Base-by-base conservation (phyloP, 35 echinoderm and acorn worm genomes). In the Apostichopus parvimensis region DNA sequence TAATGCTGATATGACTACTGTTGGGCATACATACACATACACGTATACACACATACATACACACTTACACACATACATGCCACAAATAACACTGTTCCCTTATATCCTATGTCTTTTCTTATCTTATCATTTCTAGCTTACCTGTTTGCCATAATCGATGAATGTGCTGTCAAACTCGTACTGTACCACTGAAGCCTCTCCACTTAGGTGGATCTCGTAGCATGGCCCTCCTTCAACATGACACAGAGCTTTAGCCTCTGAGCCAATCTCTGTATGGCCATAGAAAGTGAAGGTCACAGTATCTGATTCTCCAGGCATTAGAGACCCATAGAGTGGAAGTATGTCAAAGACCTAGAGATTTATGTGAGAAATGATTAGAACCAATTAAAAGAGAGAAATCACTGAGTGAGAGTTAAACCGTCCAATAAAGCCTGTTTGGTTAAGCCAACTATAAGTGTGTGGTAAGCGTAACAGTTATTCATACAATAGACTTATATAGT, bases 251-350 rank as follows among this genome's bases (percentile, higher is more conserved):
- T 95, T 99, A 76, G 97, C 95, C 79, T 98, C 93, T 56, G 93
- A 93, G 1, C 97, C 97, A 58, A 99, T 99, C 56, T 99, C 97
- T 53, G 97, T 82, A 56, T 99, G 97, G n/a, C 97, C 97, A 80
- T 99, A 99, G 93, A 99, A 99, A 21, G 97, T 99, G 92, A 99
- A 99, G 11, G 97, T 99, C n/a, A 96, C 93, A 6, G 93, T 95
- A 65, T 99, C 97, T 24, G 95, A 96, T 53, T 99, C 97, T 21
- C 97, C 97, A 20, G 97, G 97, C 75, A 99, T 92, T 28, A 99
- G 89, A 18, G 80, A 91, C 17, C 97, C 97, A 60, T 99, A 99
- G 53, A 99, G 61, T 22, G 97, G 97, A 62, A 99, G 93, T 59
- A 99, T 96, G 65, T 96, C 97, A 95, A 99, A 99, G 4, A 99